These are phyloP conservation scores for Halichondria panicea DNA, from an alignment of 37 sponge, comb jelly and placozoan genomes.

Conservation along the genomic window DNA sequence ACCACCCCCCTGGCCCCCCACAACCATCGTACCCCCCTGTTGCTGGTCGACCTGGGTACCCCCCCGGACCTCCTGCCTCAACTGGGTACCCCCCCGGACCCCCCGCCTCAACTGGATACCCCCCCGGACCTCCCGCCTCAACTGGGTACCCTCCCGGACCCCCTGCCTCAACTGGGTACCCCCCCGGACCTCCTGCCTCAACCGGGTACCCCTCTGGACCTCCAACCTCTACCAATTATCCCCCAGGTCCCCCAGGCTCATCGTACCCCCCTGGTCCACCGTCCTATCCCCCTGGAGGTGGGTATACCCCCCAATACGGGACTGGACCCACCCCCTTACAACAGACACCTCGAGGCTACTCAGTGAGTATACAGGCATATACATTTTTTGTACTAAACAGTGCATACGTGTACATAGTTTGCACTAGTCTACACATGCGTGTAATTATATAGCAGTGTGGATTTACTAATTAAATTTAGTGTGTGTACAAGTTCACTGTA, in stretches of 20 bases:
- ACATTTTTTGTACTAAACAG: too few relatives aligned
- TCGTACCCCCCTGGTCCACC: background rate
- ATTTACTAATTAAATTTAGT: too few relatives aligned
- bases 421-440: too few relatives aligned
- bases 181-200: background rate
- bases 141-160: background rate
- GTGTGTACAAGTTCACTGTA: too few relatives aligned
- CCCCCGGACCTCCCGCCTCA: background rate
- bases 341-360: too few relatives aligned
- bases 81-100: conserved; percentile 4
- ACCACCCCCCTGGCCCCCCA: too few relatives aligned
- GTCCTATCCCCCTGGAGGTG: conserved; percentile 12
- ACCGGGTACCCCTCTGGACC: conserved; percentile 3
- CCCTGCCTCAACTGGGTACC: background rate
- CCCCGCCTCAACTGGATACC: background rate
- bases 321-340: conserved; percentile 1
- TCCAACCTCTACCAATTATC: background rate
- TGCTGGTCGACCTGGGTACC: too few relatives aligned
- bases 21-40: too few relatives aligned
- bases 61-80: background rate
- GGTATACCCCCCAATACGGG: background rate
- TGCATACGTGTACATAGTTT: too few relatives aligned
- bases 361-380: too few relatives aligned
- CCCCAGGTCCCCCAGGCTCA: background rate
- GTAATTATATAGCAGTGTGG: too few relatives aligned